These are phyloP conservation scores for Rhinogobius similis DNA, from an alignment of 2,113 vertebrate genomes.

Conservation along the genomic window DNA sequence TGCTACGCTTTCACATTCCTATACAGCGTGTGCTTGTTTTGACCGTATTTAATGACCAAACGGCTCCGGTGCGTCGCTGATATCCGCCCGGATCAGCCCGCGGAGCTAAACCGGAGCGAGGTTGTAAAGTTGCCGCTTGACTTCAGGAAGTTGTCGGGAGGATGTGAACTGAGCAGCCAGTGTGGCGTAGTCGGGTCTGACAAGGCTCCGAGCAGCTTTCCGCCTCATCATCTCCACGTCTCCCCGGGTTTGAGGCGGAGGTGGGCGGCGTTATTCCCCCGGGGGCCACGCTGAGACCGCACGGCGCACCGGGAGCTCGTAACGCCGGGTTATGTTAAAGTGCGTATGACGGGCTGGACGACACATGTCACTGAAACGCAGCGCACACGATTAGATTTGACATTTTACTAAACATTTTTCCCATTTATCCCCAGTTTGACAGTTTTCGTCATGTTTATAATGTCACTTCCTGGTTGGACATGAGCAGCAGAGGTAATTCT, in stretches of 20 bases:
- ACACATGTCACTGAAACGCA: too few relatives aligned
- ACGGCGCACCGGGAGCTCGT: background rate
- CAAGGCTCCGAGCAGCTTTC: background rate
- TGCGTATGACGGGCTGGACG: background rate
- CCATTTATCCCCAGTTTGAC: too few relatives aligned
- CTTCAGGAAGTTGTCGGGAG: slow-evolving; percentile 61
- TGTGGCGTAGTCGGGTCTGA: slow-evolving; percentile 34
- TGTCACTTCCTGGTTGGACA: too few relatives aligned
- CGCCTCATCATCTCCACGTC: background rate
- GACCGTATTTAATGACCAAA: background rate
- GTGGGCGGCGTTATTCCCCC: background rate
- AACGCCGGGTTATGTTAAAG: background rate
- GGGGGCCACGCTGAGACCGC: background rate
- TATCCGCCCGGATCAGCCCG: slow-evolving; percentile 13
- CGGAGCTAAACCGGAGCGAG: slow-evolving; percentile 40
- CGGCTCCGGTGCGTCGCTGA: background rate
- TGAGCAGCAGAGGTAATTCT: too few relatives aligned
- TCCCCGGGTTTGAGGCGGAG: background rate
- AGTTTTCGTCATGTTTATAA: too few relatives aligned
- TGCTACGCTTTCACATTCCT: slow-evolving; percentile 20
- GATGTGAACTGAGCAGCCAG: background rate
- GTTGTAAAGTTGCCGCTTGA: slow-evolving; percentile 37
- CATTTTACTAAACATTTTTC: too few relatives aligned
- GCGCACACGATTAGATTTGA: too few relatives aligned
- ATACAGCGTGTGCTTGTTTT: background rate